phyloP scores from a whole-genome alignment of 2,888 invertebrate genomes.

The Mellilla xanthometata region DNA sequence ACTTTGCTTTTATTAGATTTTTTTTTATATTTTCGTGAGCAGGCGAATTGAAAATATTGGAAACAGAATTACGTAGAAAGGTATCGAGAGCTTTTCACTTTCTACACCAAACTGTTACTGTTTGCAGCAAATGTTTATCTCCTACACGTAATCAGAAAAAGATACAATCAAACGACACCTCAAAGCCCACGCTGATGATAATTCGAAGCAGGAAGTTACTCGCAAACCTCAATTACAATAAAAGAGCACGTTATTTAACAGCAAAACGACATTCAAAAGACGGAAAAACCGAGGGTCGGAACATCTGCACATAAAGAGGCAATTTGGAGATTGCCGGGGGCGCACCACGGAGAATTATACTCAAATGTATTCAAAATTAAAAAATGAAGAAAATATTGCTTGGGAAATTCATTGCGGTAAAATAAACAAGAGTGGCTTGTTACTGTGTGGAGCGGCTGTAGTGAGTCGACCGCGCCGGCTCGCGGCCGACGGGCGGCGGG shows the following conservation, averaged over 20 bases:
- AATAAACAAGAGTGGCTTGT: conserved; percentile 77
- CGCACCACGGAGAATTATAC: conserved; percentile 76
- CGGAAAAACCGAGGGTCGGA: conserved; percentile 80
- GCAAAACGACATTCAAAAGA: conserved; percentile 82
- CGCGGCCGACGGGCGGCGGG: conserved; percentile 18
- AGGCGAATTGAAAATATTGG: too few species aligned
- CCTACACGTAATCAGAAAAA: too few species aligned
- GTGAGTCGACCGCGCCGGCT: conserved; percentile 30
- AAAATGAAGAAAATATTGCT: conserved; percentile 76
- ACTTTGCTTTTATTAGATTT: too few species aligned
- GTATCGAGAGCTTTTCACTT: too few species aligned
- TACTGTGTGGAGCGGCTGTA: conserved; percentile 54
- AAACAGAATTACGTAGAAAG: too few species aligned
- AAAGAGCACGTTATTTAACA: conserved; percentile 79
- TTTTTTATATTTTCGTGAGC: too few species aligned
- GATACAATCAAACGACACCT: too few species aligned
- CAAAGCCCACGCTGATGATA: conserved; percentile 17
- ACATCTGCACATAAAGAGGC: conserved; percentile 83
- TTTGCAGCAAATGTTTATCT: too few species aligned
- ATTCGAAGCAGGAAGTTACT: conserved; percentile 52
- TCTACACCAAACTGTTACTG: too few species aligned
- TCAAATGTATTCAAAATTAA: conserved; percentile 81
- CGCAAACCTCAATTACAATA: conserved; percentile 72
- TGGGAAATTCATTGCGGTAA: conserved; percentile 77
- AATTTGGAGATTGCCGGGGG: conserved; percentile 82